phyloP scores from a whole-genome alignment of 2,797 vertebrate genomes.

The Manis pentadactyla region DNA sequence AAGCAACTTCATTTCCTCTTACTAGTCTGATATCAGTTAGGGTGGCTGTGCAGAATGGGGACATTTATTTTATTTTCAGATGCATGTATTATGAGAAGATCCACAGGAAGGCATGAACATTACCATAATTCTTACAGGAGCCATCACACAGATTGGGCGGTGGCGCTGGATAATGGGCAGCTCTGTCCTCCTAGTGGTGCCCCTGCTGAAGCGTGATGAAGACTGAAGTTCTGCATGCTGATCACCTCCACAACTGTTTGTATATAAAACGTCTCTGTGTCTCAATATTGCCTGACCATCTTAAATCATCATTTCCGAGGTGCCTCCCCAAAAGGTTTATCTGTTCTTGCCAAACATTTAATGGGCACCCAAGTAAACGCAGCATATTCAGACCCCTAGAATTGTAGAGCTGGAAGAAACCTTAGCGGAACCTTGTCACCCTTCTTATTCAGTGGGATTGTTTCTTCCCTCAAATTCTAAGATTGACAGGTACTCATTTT shows the following conservation, averaged over 20 bases:
- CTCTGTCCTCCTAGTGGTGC: background rate
- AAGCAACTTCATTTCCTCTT: conserved; percentile 30
- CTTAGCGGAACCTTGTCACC: background rate
- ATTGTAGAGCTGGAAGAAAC: background rate
- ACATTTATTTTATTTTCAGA: background rate
- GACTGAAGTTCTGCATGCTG: background rate
- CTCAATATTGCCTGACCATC: too few relatives aligned
- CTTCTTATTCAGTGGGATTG: background rate
- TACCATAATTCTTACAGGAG: background rate
- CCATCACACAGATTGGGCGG: background rate
- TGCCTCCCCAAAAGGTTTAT: background rate
- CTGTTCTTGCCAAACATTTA: background rate
- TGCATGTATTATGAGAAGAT: background rate
- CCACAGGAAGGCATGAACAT: background rate
- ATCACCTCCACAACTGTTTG: background rate
- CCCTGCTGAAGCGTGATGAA: background rate
- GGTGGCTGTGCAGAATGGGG: background rate
- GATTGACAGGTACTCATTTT: background rate
- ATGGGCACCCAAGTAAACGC: background rate
- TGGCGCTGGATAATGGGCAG: background rate
- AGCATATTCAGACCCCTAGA: background rate
- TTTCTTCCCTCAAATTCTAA: conserved; percentile 7
- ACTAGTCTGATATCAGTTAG: background rate
- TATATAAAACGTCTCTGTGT: background rate
- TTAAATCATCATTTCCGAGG: background rate